Percentiles rank a stretch among this genome's conserved stretches.
Conservation (phyloP, 2,113 vertebrate species). For the Haemorhous mexicanus region DNA sequence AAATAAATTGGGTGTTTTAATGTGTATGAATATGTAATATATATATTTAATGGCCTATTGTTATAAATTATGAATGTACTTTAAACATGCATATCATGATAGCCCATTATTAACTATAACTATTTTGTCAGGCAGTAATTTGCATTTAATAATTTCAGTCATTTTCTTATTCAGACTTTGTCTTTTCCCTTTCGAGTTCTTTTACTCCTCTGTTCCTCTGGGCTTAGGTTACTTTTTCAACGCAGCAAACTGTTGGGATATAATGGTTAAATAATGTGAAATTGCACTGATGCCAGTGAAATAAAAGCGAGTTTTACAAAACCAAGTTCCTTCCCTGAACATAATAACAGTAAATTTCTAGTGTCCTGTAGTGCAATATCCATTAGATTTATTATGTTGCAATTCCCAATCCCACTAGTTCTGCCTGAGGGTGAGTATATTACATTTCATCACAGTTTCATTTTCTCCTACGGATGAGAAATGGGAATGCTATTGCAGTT, state of each 20-base stretch:
- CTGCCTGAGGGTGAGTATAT: conserved; percentile 98
- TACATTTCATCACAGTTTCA: conserved; percentile 99
- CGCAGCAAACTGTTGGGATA: conserved; percentile 77
- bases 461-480: conserved; percentile 98
- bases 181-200: conserved; percentile 51
- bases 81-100: conserved; percentile 5
- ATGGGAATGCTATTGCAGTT: conserved; percentile 94
- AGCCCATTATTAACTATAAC: conserved; percentile 37
- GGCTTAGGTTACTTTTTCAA: conserved; percentile 62
- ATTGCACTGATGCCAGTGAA: conserved; percentile 83
- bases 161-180: conserved; percentile 36
- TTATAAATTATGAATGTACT: conserved; percentile 16
- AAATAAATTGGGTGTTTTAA: background rate
- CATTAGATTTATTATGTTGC: conserved; percentile 99
- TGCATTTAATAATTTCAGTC: conserved; percentile 52
- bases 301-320: conserved; percentile 88
- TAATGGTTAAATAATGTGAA: conserved; percentile 90
- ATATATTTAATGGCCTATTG: background rate
- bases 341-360: conserved; percentile 88
- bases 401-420: conserved; percentile 95
- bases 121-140: conserved; percentile 24
- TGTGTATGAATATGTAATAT: background rate
- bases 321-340: conserved; percentile 78
- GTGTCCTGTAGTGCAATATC: conserved; percentile 93
- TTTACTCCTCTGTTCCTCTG: conserved; percentile 42